Base-by-base conservation (phyloP, 2,888 invertebrate species). In the Diarsia dahlii region DNA sequence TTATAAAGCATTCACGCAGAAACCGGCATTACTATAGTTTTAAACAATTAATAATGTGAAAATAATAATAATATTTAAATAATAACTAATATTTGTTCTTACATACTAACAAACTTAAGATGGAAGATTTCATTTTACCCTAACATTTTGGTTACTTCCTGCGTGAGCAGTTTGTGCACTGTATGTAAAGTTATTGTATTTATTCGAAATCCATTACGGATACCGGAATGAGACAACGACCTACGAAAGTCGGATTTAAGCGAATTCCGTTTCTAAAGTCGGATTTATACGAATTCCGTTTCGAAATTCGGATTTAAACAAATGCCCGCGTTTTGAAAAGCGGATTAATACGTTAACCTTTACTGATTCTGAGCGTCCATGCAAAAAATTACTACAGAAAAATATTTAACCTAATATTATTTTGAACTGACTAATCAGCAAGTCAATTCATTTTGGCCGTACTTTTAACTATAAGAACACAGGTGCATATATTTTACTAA, bases 111-210 rank as follows among this genome's bases (percentile, higher is more conserved):
- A 90, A 94, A 95, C 90, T 87, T 92, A 91, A 87, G 81, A 91
- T 93, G 94, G 94, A 94, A 95, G 94, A 93, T 91, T 84, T 88
- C 76, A 81, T 89, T 89, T 89, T 90, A 90, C 74, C 87, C 91
- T 92, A 92, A 84, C 77, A 79, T 91, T 94, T 95, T 94, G 93
- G 94, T 94, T 93, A 89, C 69, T 78, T 84, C 68, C 89, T 87
- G 90, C 89, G 78, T 64, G 64, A 68, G 92, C 90, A 90, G 88
- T 93, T 95, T 95, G 95, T 94, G 95, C 94, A 91, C 90, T 85
- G 85, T 90, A 80, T 70, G 76, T 84, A 60, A 74, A 64, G 60
- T 72, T 86, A 75, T 58, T 78, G n/a, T 81, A 68, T 62, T 52
- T 64, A 63, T 63, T 15, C 54, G 58, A 68, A 70, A 71, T 76